Evolutionary conservation across 2,797 vertebrate species (phyloP), one percentile per base, ranked within the genome.

Genomic region (Cossypha polioptera): DNA sequence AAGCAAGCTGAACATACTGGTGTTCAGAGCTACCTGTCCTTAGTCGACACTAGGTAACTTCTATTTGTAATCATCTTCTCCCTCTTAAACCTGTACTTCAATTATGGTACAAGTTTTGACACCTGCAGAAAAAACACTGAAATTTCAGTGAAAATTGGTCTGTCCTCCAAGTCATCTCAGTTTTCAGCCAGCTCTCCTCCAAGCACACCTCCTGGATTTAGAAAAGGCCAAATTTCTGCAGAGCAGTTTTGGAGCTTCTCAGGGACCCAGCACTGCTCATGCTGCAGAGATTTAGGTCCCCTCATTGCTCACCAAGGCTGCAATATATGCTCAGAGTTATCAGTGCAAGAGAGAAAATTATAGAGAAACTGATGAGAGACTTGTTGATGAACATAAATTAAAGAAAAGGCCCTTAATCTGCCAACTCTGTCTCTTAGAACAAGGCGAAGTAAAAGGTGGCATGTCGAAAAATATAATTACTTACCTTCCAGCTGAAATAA

Each of bases 401-500:
- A 62, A 67, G 48, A 55, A 73, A 77, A 80, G 36, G 68, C 42
- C 78, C 43, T 88, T 65, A 87, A 91, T 80, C 78, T 93, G 91
- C 65, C 84, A 95, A 68, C 43, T 75, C 75, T 28, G n/a, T 48
- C 73, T 72, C 65, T 68, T 35, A 40, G 58, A 93, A 92, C 51
- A 89, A 89, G 72, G 72, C 9, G 0, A 91, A 88, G 80, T 68
- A 92, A 90, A 86, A 90, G 86, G 81, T 53, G 68, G 66, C 85
- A 85, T 5, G 15, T 40, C 0, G 0, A 87, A 83, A 91, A 94
- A 86, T 72, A 66, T 35, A 88, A 91, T 88, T 93, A 91, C 77
- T 92, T 94, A 76, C 90, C 93, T 90, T 88, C 72, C 61, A 91
- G 69, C 28, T 80, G 78, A 91, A 95, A 94, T 96, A 95, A 95